Evolutionary conservation across 2,888 invertebrate species (phyloP), one percentile per base, ranked within the genome.

Genomic region (Tanypteryx hageni): DNA sequence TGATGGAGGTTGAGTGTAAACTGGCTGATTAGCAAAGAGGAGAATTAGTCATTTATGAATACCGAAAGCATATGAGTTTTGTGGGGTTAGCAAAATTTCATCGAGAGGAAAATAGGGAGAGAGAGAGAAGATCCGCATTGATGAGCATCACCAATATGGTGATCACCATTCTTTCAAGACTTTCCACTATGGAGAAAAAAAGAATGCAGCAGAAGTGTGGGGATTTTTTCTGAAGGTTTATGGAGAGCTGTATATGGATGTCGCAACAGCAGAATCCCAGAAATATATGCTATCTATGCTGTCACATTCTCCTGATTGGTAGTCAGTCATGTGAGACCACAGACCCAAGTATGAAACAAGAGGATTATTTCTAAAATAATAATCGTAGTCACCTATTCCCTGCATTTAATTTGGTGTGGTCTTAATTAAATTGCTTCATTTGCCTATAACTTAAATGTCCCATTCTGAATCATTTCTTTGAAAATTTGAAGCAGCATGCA

Each of bases 391-490:
- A 89, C 61, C 61, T 64, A 44, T 44, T 14, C 64, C 89, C 89
- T 44, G 89, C 89, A 89, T 89, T 64, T 89, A 89, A 89, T 89
- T 89, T 89, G 89, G 89, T 89, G 89, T 89, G 89, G 89, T 89
- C 61, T 89, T 89, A 61, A 89, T 61, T 44, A 59, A 89, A 89
- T 89, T 89, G 64, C 89, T 89, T 89, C 27, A 44, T 64, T 64
- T 89, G 89, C 89, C 64, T 64, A 64, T 11, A n/a, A 27, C 56
- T 57, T 83, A 83, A 83, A 89, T 89, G 89, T 89, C 89, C 89
- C 89, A 89, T 64, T 89, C 64, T 89, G 10, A 89, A 44, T 89
- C 16, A 68, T 89, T 10, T 89, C 64, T 64, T 89, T 59, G 31
- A 44, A 89, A 44, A 64, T 64, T 89, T 22, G 31, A 89, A 68